phyloP scores from a whole-genome alignment of 2,888 invertebrate species.

The Nomada ferruginata region DNA sequence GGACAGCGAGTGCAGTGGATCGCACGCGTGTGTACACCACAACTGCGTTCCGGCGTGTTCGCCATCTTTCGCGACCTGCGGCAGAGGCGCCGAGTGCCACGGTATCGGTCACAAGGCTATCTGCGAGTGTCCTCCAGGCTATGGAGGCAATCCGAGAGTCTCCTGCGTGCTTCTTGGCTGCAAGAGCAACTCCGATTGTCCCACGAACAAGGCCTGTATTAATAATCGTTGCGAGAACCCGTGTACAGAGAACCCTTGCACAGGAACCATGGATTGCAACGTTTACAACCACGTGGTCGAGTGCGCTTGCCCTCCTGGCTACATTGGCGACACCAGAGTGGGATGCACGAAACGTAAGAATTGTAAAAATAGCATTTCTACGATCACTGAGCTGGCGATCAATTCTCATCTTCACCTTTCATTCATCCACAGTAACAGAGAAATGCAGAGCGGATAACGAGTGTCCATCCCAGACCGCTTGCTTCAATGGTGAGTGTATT shows the following conservation, averaged over 20 bases:
- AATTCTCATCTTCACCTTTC: not conserved
- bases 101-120: constrained; percentile 92
- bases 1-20: constrained; percentile 91
- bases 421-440: constrained; percentile 46
- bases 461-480: constrained; percentile 93
- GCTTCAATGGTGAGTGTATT: constrained; percentile 92
- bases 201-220: constrained; percentile 91
- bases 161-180: constrained; percentile 93
- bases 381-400: not conserved
- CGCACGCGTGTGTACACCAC: constrained; percentile 93
- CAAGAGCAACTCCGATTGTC: constrained; percentile 92
- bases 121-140: constrained; percentile 93
- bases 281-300: constrained; percentile 91
- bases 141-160: constrained; percentile 91
- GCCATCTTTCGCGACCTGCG: constrained; percentile 89
- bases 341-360: constrained; percentile 86
- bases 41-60: constrained; percentile 92
- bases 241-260: constrained; percentile 89
- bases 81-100: constrained; percentile 91
- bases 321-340: constrained; percentile 87
- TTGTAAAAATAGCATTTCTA: not conserved
- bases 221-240: constrained; percentile 92
- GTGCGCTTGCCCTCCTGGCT: constrained; percentile 93
- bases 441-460: constrained; percentile 92
- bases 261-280: constrained; percentile 90